Base-by-base conservation (phyloP, 2,888 invertebrate species). In the Sarcophaga carnaria region DNA sequence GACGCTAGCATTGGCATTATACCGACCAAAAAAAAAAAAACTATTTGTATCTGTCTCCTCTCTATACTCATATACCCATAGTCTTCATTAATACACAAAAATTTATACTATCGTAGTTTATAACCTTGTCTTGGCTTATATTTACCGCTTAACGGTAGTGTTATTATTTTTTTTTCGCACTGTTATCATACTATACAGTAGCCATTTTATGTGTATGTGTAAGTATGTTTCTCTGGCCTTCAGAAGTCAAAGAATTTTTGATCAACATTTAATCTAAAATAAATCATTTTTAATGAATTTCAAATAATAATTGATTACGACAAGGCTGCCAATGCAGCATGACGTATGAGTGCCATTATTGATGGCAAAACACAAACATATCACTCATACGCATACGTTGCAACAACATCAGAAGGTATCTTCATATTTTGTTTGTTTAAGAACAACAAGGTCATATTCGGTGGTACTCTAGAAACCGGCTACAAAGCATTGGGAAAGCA, bases 81-180 rank as follows among this genome's bases (percentile, higher is more conserved):
- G 14, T 37, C 0, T 37, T 37, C 37, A 37, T 54, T 54, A 17
- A 12, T 54, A 54, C 12, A 54, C 14, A 47, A 12, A 47, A 17
- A 62, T 45, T 62, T 54, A 45, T 63, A 76, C 17, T 83, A 86
- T 86, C 84, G 84, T 66, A 87, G 62, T 78, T 87, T 81, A 75
- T 87, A 81, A 66, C 87, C 87, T 87, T 87, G 83, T 63, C 25
- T 11, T 14, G 14, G 20, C 45, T 64, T 12, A 45, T 45, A 76
- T 69, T 76, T 76, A 66, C 45, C 70, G 80, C 70, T 80, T 69
- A 84, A 80, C 75, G 64, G 66, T 37, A 75, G 37, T 37, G 37
- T 37, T 37, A 6, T 67, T 69, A 54, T 4, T 49, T 22, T n/a
- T n/a, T 22, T 27, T 82, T 47, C 72, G 67, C 45, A 62, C 22